Base-by-base conservation (phyloP, 2,888 invertebrate genomes). In the Serripes groenlandicus region DNA sequence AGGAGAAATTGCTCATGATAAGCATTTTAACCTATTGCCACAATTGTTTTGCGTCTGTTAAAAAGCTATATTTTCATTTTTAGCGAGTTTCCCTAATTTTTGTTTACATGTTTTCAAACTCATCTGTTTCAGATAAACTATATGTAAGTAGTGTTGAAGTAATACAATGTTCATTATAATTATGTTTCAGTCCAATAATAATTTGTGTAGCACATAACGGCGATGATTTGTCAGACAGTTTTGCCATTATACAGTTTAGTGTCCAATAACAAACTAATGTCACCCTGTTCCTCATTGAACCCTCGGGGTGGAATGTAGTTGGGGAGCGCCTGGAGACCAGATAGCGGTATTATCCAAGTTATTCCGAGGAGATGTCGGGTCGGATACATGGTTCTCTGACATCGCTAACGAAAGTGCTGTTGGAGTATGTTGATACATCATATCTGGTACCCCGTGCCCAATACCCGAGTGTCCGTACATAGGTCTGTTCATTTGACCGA, bases 281-380 rank as follows among this genome's bases (percentile, higher is more conserved):
- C n/a, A n/a, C n/a, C n/a, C n/a, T n/a, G n/a, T n/a, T n/a, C n/a
- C 52, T 75, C 62, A 74, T 30, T 60, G 54, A 9, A 81, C 35
- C 69, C 86, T 78, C 1, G 83, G 83, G 9, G 86, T 86, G 49
- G 86, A 86, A 73, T 86, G 83, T 18, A 80, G 69, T 56, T 84
- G 84, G 4, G 78, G 72, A 11, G 75, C 30, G 49, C 81, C 78
- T 0, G 78, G 74, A 1, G 71, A 37, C 75, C 78, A 75, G 15
- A 71, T 54, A 15, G 66, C 69, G 21, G 72, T 62, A 3, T 60
- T 28, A 66, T 83, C 86, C 70, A 78, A n/a, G 37, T 73, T 26
- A 26, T 76, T 83, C 52, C 77, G 73, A 11, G 77, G 85, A 3
- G 85, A 85, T 1, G 77, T 7, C 49, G 30, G 35, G 3, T 35